phyloP scores from a whole-genome alignment of 2,888 invertebrate species.

The Euclidia mi region DNA sequence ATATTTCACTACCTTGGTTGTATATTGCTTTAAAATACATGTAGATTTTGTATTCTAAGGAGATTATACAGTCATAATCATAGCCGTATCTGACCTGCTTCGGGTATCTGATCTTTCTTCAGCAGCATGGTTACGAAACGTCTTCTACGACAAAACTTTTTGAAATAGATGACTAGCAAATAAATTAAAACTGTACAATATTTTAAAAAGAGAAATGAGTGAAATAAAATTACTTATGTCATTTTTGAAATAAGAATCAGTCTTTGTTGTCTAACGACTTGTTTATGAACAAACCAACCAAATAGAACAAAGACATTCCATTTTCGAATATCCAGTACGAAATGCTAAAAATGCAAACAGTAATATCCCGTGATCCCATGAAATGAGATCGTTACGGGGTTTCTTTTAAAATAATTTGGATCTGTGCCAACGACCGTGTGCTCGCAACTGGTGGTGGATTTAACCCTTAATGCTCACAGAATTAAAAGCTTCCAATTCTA shows the following conservation, averaged over 20 bases:
- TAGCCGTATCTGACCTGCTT: too few relatives aligned
- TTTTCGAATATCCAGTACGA: constrained; percentile 42
- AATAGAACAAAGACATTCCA: constrained; percentile 34
- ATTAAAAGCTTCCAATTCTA: constrained; percentile 76
- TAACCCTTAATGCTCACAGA: constrained; percentile 74
- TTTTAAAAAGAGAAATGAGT: neutral
- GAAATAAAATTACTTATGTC: neutral
- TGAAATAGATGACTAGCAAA: too few relatives aligned
- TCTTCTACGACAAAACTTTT: too few relatives aligned
- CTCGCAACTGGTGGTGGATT: constrained; percentile 86
- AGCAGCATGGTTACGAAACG: too few relatives aligned
- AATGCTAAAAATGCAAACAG: constrained; percentile 52
- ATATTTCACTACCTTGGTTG: too few relatives aligned
- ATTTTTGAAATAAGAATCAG: constrained; percentile 1
- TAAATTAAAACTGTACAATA: neutral
- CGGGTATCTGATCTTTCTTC: too few relatives aligned
- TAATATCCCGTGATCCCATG: constrained; percentile 53
- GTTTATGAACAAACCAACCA: constrained; percentile 1
- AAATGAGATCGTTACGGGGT: constrained; percentile 77
- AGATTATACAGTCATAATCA: too few relatives aligned
- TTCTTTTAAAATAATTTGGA: constrained; percentile 88
- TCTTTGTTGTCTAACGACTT: neutral
- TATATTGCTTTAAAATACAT: too few relatives aligned
- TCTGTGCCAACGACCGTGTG: constrained; percentile 70
- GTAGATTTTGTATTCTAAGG: too few relatives aligned